These are phyloP conservation scores for Gobius niger DNA, from an alignment of 2,113 vertebrate species.

Conservation along the genomic window DNA sequence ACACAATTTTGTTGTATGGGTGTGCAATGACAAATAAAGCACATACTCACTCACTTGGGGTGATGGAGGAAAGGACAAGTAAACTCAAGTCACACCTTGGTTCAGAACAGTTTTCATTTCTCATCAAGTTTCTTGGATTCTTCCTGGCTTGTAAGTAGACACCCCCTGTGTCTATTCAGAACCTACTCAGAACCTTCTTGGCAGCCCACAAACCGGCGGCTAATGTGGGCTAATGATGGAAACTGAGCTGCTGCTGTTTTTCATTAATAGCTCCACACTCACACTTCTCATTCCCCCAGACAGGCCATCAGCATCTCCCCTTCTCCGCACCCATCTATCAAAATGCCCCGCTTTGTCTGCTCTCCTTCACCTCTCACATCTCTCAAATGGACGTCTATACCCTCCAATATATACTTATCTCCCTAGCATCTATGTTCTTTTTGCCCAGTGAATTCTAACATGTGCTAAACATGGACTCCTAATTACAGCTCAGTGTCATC, in stretches of 20 bases:
- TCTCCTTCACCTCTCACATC: conserved; percentile 34
- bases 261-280: conserved; percentile 54
- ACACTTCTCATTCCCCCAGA: conserved; percentile 50
- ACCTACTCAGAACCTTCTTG: conserved; percentile 19
- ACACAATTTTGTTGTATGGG: too few relatives aligned
- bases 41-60: too few relatives aligned
- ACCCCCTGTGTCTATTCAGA: conserved; percentile 18
- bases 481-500: conserved; percentile 57
- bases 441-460: conserved; percentile 30
- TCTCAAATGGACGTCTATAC: conserved; percentile 29
- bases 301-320: conserved; percentile 21
- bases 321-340: conserved; percentile 36
- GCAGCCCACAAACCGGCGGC: conserved; percentile 36
- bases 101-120: too few relatives aligned
- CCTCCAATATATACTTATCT: conserved; percentile 13
- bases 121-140: conserved; percentile 12
- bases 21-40: too few relatives aligned
- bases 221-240: conserved; percentile 70
- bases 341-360: conserved; percentile 17
- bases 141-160: conserved; percentile 12
- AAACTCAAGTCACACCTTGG: too few relatives aligned
- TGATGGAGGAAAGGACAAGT: too few relatives aligned
- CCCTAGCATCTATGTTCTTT: conserved; percentile 10
- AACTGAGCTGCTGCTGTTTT: conserved; percentile 51
- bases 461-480: conserved; percentile 44